Percentiles rank a stretch among this genome's conserved stretches.
These are phyloP conservation scores for Tragelaphus buxtoni DNA, from an alignment of 2,113 vertebrate genomes.

Conservation along the genomic window DNA sequence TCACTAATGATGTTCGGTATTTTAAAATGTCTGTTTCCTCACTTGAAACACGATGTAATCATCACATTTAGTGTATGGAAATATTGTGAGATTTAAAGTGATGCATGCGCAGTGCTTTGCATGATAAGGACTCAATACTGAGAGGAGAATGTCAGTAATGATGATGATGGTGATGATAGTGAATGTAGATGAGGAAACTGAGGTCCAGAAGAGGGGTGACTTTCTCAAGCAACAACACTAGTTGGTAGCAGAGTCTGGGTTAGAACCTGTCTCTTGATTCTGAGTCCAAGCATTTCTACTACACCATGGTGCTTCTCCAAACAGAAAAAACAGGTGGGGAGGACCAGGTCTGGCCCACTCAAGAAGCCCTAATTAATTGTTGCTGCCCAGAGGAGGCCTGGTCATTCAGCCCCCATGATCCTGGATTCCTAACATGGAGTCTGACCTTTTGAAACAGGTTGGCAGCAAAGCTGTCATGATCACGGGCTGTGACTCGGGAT, in stretches of 20 bases:
- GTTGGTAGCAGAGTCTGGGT: not conserved
- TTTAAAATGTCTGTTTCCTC: not conserved
- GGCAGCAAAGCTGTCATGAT: slow-evolving; percentile 82
- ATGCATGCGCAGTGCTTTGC: not conserved
- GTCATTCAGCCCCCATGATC: not conserved
- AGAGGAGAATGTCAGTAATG: not conserved
- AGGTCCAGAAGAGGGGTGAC: not conserved
- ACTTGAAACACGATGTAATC: not conserved
- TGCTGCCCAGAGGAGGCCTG: slow-evolving; percentile 35
- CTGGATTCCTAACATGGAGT: not conserved
- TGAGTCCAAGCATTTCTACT: not conserved
- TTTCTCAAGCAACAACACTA: not conserved
- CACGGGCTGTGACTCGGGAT: slow-evolving; percentile 86
- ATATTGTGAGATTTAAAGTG: not conserved
- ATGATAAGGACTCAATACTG: not conserved
- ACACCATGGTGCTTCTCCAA: not conserved
- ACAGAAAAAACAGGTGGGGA: not conserved
- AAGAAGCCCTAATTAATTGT: slow-evolving; percentile 1
- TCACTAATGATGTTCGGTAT: not conserved
- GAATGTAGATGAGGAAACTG: not conserved
- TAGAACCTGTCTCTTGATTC: not conserved
- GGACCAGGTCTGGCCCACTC: slow-evolving; percentile 13
- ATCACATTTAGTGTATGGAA: not conserved
- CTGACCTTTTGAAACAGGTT: slow-evolving; percentile 67
- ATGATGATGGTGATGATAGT: not conserved